These are phyloP conservation scores for Lasioglossum lativentre DNA, from an alignment of 2,888 invertebrate species.

Conservation along the genomic window DNA sequence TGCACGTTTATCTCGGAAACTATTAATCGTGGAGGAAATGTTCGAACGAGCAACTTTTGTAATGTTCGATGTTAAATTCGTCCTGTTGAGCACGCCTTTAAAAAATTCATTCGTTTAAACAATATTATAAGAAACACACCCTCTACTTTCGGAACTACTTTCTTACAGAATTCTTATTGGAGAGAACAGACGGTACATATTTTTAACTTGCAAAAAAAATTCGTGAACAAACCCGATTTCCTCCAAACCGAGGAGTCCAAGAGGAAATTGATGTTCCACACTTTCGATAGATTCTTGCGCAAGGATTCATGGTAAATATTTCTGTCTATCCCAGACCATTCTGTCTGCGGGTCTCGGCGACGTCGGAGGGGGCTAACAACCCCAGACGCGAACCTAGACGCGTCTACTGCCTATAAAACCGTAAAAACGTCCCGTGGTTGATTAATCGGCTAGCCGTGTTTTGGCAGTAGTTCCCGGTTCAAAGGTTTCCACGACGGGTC, in stretches of 20 bases:
- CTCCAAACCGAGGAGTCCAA: too few relatives aligned
- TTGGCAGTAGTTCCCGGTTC: slow-evolving; percentile 4
- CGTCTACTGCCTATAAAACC: not conserved
- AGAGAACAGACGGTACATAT: too few relatives aligned
- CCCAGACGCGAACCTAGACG: not conserved
- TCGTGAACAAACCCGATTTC: not conserved
- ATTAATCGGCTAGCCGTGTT: slow-evolving; percentile 1
- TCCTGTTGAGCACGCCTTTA: not conserved
- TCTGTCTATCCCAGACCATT: not conserved
- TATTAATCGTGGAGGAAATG: not conserved
- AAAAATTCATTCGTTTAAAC: not conserved
- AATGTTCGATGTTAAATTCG: not conserved
- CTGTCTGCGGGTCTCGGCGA: not conserved
- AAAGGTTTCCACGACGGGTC: not conserved
- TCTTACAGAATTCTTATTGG: too few relatives aligned
- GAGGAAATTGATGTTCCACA: not conserved
- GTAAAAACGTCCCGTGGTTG: slow-evolving; percentile 6
- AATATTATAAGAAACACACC: too few relatives aligned
- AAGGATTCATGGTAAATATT: not conserved
- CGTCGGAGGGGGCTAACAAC: not conserved
- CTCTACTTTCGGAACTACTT: too few relatives aligned
- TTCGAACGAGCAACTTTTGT: not conserved
- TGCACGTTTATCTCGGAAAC: not conserved
- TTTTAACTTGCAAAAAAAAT: not conserved
- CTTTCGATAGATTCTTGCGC: not conserved